phyloP scores from a whole-genome alignment of 2,113 vertebrate species.

The Oceanodroma tethys region DNA sequence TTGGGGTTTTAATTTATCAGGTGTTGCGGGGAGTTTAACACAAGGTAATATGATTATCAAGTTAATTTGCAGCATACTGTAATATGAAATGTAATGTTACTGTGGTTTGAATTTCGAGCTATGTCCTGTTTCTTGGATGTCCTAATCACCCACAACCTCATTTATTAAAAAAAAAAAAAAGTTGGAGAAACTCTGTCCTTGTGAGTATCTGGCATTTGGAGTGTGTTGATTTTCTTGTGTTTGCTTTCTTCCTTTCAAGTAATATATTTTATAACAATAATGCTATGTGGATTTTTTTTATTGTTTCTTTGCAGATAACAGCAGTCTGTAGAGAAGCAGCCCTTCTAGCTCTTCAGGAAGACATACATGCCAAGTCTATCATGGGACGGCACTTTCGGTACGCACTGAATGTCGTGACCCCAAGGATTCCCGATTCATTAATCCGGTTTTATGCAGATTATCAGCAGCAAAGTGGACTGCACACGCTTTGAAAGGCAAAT shows the following conservation, averaged over 20 bases:
- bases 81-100: not conserved
- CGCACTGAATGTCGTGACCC: constrained; percentile 82
- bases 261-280: not conserved
- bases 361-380: constrained; percentile 82
- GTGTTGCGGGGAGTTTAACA: not conserved
- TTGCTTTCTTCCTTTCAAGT: not conserved
- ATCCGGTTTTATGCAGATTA: constrained; percentile 86
- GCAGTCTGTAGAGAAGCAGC: constrained; percentile 93
- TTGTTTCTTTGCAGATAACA: constrained; percentile 82
- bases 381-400: constrained; percentile 78
- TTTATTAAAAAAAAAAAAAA: not conserved
- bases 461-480: constrained; percentile 80
- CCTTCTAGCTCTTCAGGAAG: constrained; percentile 89
- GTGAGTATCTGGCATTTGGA: not conserved
- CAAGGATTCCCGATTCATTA: constrained; percentile 87
- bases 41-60: not conserved
- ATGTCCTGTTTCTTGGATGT: not conserved
- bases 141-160: not conserved
- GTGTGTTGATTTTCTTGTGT: not conserved
- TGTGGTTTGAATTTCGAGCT: not conserved
- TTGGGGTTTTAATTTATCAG: constrained; percentile 28
- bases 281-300: not conserved
- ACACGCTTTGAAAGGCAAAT: constrained; percentile 70
- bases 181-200: not conserved
- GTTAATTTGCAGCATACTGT: not conserved